These are phyloP conservation scores for Arremon aurantiirostris DNA, from an alignment of 2,797 vertebrate genomes.

Conservation along the genomic window DNA sequence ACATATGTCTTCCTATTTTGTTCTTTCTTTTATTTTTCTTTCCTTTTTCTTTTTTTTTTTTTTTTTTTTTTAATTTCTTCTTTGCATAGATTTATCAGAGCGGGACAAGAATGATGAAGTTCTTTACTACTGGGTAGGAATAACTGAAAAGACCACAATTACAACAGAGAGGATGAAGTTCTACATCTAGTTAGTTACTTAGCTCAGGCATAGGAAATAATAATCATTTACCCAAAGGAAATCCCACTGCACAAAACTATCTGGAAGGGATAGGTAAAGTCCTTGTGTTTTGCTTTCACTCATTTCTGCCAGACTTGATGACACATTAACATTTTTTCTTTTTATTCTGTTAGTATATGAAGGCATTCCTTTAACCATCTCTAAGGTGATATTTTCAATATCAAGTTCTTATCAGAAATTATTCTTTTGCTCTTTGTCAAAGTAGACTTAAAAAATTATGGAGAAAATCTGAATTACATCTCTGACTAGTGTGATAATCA, in stretches of 20 bases:
- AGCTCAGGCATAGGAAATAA: neutral
- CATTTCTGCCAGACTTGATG: neutral
- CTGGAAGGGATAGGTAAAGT: neutral
- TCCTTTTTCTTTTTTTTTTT: neutral
- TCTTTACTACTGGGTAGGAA: neutral
- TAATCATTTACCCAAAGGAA: neutral
- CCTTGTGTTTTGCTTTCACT: neutral
- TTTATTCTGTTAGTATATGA: neutral
- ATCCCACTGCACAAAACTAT: neutral
- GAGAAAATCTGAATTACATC: neutral
- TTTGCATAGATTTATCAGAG: neutral
- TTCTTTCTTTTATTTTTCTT: too few relatives aligned
- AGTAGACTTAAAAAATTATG: neutral
- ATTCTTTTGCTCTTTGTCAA: neutral
- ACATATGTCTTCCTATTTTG: neutral
- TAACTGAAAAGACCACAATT: fast-evolving
- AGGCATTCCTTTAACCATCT: fast-evolving
- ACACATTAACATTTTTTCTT: neutral
- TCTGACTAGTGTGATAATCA: neutral
- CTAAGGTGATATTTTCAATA: fast-evolving
- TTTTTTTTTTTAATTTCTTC: neutral
- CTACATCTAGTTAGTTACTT: neutral
- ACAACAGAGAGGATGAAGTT: neutral
- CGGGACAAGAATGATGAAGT: neutral
- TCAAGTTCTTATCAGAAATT: neutral